phyloP scores from a whole-genome alignment of 2,888 invertebrate genomes.

The Nasonovia ribisnigri region DNA sequence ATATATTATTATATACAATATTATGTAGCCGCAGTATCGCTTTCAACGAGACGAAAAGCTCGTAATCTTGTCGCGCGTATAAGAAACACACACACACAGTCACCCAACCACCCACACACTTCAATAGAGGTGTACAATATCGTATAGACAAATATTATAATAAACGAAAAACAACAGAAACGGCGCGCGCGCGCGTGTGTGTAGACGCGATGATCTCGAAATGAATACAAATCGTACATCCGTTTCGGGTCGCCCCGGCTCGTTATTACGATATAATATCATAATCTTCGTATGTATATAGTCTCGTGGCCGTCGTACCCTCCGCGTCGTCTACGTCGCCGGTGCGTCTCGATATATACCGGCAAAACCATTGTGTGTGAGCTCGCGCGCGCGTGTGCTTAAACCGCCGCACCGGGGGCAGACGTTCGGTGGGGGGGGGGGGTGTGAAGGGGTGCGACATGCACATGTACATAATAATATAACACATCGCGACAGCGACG shows the following conservation, averaged over 20 bases:
- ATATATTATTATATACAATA: no score
- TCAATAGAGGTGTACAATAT: background rate
- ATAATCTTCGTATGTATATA: background rate
- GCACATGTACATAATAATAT: background rate
- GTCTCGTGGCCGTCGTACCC: background rate
- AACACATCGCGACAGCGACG: background rate
- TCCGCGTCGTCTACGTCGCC: background rate
- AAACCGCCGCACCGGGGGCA: background rate
- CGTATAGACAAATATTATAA: background rate
- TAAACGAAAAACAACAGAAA: conserved; percentile 13
- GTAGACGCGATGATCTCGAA: conserved; percentile 46
- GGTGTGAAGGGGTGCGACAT: background rate
- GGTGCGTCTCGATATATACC: conserved; percentile 9
- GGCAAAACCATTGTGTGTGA: background rate
- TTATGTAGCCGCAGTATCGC: no score
- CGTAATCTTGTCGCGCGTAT: background rate
- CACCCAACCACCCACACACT: background rate
- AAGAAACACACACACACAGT: background rate
- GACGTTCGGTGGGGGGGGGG: background rate
- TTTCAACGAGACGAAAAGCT: background rate
- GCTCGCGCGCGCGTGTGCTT: conserved; percentile 19
- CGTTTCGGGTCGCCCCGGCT: conserved; percentile 36
- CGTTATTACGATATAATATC: conserved; percentile 17
- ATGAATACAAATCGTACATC: conserved; percentile 54
- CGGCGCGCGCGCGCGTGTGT: background rate